Evolutionary conservation across 2,797 vertebrate genomes (phyloP).

Genomic region (Danio jaintianensis): DNA sequence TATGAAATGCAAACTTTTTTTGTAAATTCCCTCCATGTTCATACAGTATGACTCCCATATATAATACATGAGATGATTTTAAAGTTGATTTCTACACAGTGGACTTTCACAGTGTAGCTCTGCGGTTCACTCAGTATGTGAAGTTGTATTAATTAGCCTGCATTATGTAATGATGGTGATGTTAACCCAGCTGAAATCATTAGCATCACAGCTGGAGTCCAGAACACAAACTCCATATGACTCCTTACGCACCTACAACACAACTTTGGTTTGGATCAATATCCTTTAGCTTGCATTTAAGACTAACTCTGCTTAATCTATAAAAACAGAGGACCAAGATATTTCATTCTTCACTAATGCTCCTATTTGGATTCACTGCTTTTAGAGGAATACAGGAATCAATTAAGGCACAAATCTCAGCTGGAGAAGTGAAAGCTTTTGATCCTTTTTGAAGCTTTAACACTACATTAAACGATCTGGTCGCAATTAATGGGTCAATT

Average conservation of each 20-base stretch:
- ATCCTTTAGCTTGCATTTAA: not conserved
- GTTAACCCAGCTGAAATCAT: not conserved
- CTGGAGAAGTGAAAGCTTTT: not conserved
- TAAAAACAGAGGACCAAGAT: not conserved
- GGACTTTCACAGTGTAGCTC: not conserved
- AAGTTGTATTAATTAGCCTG: not conserved
- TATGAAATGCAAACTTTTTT: not conserved
- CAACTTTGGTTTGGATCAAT: not conserved
- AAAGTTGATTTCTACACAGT: not conserved
- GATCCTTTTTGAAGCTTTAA: not conserved
- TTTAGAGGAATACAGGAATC: not conserved
- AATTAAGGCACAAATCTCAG: constrained; percentile 4
- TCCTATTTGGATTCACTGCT: not conserved
- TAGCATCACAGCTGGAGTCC: constrained; percentile 10
- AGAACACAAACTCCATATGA: constrained; percentile 12
- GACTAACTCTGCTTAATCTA: not conserved
- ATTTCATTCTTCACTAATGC: not conserved
- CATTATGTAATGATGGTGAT: not conserved
- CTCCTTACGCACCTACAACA: not conserved
- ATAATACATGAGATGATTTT: not conserved
- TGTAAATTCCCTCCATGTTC: not conserved
- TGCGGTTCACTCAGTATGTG: not conserved
- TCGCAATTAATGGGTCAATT: constrained; percentile 9
- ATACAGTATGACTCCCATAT: not conserved
- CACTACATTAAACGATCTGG: not conserved